A percentile compares a stretch with the other conserved stretches of the same genome.
Conservation (phyloP, 2,888 invertebrate genomes). For the Agrochola litura region DNA sequence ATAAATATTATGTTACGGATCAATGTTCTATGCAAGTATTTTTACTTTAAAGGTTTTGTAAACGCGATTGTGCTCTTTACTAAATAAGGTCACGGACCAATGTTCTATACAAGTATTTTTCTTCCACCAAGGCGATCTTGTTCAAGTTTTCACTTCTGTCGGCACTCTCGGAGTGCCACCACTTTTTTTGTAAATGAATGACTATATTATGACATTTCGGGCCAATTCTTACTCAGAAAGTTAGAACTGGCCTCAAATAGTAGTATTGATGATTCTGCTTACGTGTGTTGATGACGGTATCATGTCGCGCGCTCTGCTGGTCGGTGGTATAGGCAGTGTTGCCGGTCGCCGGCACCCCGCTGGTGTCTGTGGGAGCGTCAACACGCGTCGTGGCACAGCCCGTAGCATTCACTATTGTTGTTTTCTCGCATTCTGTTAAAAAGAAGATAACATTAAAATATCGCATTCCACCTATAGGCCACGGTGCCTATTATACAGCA, state of each 20-base stretch:
- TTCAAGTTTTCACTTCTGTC: no score
- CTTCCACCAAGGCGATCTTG: no score
- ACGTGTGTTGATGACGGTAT: conserved; percentile 74
- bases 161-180: no score
- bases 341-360: conserved; percentile 57
- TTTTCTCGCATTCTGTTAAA: conserved; percentile 79
- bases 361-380: conserved; percentile 47
- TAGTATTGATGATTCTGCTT: not conserved
- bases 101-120: no score
- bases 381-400: conserved; percentile 67
- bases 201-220: not conserved
- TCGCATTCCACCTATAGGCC: not conserved
- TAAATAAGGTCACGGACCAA: no score
- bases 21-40: no score
- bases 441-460: not conserved
- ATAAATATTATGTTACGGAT: no score
- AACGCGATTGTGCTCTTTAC: no score
- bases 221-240: not conserved
- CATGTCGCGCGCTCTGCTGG: conserved; percentile 65
- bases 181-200: not conserved
- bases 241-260: not conserved
- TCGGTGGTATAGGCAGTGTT: conserved; percentile 80
- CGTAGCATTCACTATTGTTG: conserved; percentile 73
- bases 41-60: no score
- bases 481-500: not conserved